Evolutionary conservation across 2,888 invertebrate genomes (phyloP).

Genomic region (Corbicula japonica): DNA sequence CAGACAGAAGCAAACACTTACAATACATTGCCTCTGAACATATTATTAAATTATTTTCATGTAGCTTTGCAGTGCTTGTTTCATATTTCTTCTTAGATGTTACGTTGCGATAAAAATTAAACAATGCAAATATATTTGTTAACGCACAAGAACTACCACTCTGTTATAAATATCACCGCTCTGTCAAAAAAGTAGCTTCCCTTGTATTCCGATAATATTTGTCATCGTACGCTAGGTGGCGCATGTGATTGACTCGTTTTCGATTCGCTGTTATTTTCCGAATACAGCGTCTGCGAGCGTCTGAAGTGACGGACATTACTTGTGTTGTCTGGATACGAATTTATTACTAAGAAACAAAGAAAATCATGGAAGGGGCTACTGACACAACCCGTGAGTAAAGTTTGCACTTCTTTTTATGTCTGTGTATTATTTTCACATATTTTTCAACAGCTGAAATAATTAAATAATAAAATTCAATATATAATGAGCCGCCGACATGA

Average conservation of each 20-base stretch:
- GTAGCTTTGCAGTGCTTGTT: too few relatives aligned
- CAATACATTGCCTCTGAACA: too few relatives aligned
- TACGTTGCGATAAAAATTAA: too few relatives aligned
- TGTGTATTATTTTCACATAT: background rate
- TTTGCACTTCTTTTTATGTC: background rate
- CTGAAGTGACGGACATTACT: background rate
- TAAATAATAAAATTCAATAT: conserved; percentile 19
- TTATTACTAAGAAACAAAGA: background rate
- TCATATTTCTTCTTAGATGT: too few relatives aligned
- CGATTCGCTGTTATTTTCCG: conserved; percentile 28
- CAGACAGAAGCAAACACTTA: too few relatives aligned
- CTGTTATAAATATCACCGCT: too few relatives aligned
- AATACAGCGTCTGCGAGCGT: conserved; percentile 39
- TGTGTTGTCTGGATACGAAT: conserved; percentile 16
- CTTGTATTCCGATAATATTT: too few relatives aligned
- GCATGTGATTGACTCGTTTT: conserved; percentile 29
- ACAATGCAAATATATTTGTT: too few relatives aligned
- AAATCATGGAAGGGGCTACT: conserved; percentile 50
- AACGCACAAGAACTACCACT: too few relatives aligned
- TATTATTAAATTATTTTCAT: too few relatives aligned
- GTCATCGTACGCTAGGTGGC: conserved; percentile 45
- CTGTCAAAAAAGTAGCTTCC: too few relatives aligned
- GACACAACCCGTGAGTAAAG: conserved; percentile 48
- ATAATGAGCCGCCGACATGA: conserved; percentile 13
- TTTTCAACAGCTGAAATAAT: conserved; percentile 8